Percentiles rank a stretch among this genome's conserved stretches.
Evolutionary conservation across 92 coral and sea anemone species (phyloP).

Genomic region (Epizoanthus scotinus): DNA sequence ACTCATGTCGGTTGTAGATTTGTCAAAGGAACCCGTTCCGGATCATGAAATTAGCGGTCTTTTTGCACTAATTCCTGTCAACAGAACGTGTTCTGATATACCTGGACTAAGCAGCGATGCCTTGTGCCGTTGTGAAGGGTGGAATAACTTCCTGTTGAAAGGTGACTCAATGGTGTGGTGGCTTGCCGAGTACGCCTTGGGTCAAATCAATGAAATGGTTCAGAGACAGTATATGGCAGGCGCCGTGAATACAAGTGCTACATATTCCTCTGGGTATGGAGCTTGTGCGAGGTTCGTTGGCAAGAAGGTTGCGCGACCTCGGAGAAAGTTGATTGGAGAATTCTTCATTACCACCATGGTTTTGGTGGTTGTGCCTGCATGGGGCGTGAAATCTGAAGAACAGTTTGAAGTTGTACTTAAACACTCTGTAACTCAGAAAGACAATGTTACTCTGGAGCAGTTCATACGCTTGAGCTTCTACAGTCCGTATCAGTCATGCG

Average conservation of each 20-base stretch:
- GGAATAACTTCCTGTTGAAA: slow-evolving; percentile 70
- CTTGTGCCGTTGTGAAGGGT: slow-evolving; percentile 84
- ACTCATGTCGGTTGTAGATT: slow-evolving; percentile 50
- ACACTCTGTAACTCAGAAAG: slow-evolving; percentile 61
- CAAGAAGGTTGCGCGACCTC: slow-evolving; percentile 67
- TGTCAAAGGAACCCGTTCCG: slow-evolving; percentile 12
- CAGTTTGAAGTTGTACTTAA: slow-evolving; percentile 82
- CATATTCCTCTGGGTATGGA: slow-evolving; percentile 63
- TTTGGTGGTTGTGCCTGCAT: slow-evolving; percentile 75
- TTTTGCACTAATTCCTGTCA: slow-evolving; percentile 70
- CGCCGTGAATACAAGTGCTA: background rate
- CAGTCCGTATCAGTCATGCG: slow-evolving; percentile 81
- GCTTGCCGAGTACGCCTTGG: slow-evolving; percentile 91
- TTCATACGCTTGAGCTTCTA: slow-evolving; percentile 79
- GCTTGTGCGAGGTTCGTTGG: slow-evolving; percentile 91
- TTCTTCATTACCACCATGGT: slow-evolving; percentile 67
- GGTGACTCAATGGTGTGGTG: slow-evolving; percentile 60
- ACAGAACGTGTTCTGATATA: slow-evolving; percentile 90
- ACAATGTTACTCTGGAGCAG: slow-evolving; percentile 58
- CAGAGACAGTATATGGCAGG: slow-evolving; percentile 68
- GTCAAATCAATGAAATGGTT: slow-evolving; percentile 80
- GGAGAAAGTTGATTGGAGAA: slow-evolving; percentile 65
- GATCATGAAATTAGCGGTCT: slow-evolving; percentile 59
- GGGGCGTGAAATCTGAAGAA: slow-evolving; percentile 72
- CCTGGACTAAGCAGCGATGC: slow-evolving; percentile 72